These are phyloP conservation scores for Chanos chanos DNA, from an alignment of 2,797 vertebrate genomes.

Conservation along the genomic window DNA sequence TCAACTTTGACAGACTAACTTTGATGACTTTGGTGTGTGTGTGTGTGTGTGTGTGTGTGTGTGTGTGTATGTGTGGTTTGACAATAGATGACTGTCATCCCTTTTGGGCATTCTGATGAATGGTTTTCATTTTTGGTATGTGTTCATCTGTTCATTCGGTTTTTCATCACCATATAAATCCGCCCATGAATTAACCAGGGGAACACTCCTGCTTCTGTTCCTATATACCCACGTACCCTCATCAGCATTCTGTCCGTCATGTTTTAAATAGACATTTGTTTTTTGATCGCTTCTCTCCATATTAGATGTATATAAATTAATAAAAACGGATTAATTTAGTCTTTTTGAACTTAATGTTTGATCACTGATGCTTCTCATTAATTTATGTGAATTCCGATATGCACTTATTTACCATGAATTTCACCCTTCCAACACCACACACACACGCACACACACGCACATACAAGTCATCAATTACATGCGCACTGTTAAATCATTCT, in stretches of 20 bases:
- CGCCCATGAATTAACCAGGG: neutral
- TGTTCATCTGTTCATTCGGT: neutral
- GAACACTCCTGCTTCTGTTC: too few species aligned
- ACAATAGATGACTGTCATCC: slow-evolving; percentile 14
- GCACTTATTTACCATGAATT: slow-evolving; percentile 52
- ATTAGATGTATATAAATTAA: slow-evolving; percentile 68
- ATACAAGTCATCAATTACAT: neutral
- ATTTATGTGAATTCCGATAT: slow-evolving; percentile 59
- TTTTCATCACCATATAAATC: neutral
- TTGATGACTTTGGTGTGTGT: slow-evolving; percentile 10
- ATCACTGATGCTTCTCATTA: slow-evolving; percentile 60
- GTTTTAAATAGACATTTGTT: slow-evolving; percentile 41
- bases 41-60: slow-evolving; percentile 7
- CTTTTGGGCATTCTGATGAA: slow-evolving; percentile 18
- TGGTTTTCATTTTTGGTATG: slow-evolving; percentile 11
- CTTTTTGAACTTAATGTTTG: slow-evolving; percentile 64
- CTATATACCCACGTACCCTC: slow-evolving; percentile 14
- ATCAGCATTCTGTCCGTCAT: slow-evolving; percentile 39
- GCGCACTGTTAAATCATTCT: slow-evolving; percentile 53
- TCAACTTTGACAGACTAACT: slow-evolving; percentile 30
- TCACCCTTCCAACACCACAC: neutral
- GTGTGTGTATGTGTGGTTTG: slow-evolving; percentile 1
- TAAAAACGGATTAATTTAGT: slow-evolving; percentile 70
- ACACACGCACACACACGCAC: neutral
- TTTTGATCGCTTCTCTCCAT: slow-evolving; percentile 53